Evolutionary conservation across 1,140 invertebrate genomes (phyloP).

Genomic region (Bradysia coprophila): DNA sequence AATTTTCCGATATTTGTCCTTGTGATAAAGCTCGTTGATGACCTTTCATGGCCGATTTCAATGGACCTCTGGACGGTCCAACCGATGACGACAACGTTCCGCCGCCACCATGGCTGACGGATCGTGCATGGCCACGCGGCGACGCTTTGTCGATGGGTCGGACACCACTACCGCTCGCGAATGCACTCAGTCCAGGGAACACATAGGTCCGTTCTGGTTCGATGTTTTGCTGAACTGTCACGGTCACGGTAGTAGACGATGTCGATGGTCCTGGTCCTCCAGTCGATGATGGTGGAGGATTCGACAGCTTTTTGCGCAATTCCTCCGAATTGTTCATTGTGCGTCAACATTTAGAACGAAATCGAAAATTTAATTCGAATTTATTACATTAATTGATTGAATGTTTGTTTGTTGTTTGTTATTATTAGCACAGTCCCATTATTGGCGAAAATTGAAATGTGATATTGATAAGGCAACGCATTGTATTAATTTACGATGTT

Average conservation of each 20-base stretch:
- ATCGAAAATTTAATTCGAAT: too few species aligned
- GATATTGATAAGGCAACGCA: too few species aligned
- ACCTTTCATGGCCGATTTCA: conserved; percentile 44
- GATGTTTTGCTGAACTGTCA: neutral
- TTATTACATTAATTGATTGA: too few species aligned
- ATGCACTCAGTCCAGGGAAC: conserved; percentile 17
- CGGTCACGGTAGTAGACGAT: neutral
- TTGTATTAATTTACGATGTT: too few species aligned
- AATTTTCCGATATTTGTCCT: conserved; percentile 52
- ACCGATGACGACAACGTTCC: conserved; percentile 29
- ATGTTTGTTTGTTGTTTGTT: neutral
- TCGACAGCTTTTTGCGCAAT: conserved; percentile 16
- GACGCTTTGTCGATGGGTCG: conserved; percentile 5
- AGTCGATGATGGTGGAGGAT: conserved; percentile 1
- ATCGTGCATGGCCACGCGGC: conserved; percentile 45
- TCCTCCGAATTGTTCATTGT: conserved; percentile 21
- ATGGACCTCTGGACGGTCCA: conserved; percentile 28
- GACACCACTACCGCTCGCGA: conserved; percentile 7
- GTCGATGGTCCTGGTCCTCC: neutral
- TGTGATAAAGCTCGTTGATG: conserved; percentile 74
- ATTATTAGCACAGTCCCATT: too few species aligned
- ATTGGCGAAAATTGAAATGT: too few species aligned
- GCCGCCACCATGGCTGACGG: conserved; percentile 59
- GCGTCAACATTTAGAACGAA: conserved; percentile 11
- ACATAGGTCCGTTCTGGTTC: conserved; percentile 37